These are phyloP conservation scores for Norana najaformis DNA, from an alignment of 2,888 invertebrate species.

Conservation along the genomic window DNA sequence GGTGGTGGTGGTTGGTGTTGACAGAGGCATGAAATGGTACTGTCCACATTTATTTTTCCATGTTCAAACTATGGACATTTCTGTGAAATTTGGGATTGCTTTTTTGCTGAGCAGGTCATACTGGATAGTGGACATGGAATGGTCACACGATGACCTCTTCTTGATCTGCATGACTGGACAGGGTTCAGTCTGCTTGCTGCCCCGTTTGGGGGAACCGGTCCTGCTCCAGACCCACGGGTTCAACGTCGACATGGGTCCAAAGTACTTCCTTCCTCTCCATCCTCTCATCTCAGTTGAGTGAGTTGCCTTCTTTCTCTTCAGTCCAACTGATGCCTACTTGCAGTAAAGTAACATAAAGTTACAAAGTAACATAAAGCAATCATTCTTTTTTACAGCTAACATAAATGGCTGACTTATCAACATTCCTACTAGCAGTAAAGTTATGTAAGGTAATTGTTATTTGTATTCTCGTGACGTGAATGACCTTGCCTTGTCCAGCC, in stretches of 20 bases:
- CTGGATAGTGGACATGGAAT: slow-evolving; percentile 56
- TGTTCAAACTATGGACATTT: neutral
- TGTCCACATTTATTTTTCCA: slow-evolving; percentile 25
- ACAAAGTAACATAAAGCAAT: neutral
- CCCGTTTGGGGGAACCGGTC: slow-evolving; percentile 58
- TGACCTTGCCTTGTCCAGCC: no score
- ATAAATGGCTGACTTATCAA: no score
- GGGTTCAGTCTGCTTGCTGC: slow-evolving; percentile 55
- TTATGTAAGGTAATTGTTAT: no score
- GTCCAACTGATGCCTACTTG: neutral
- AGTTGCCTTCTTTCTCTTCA: slow-evolving; percentile 27
- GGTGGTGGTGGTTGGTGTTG: no score
- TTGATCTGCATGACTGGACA: slow-evolving; percentile 54
- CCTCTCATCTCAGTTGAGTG: slow-evolving; percentile 54
- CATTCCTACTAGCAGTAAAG: neutral
- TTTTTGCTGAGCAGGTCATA: slow-evolving; percentile 48
- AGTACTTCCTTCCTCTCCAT: slow-evolving; percentile 57
- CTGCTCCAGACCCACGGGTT: slow-evolving; percentile 53
- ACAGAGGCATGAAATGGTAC: neutral
- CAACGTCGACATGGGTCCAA: slow-evolving; percentile 56
- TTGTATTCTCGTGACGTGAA: neutral
- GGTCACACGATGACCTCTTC: slow-evolving; percentile 58
- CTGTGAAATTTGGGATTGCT: neutral
- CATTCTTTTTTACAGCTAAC: neutral
- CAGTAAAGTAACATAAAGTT: neutral